phyloP scores from a whole-genome alignment of 2,113 vertebrate genomes.

The Entomyzon cyanotis region DNA sequence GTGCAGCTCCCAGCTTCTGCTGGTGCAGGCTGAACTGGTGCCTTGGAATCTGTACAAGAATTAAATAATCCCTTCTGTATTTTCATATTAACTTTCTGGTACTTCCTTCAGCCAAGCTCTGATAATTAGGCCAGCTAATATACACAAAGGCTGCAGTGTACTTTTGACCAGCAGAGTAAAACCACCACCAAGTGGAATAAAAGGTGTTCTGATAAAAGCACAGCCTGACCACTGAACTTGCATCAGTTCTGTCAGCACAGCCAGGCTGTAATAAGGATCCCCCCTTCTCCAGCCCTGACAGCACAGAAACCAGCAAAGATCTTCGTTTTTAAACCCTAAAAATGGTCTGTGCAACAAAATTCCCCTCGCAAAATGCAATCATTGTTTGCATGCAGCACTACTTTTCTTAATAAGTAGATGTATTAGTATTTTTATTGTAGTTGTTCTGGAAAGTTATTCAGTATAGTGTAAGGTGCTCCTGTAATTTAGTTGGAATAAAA shows the following conservation, averaged over 20 bases:
- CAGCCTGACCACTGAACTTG: background rate
- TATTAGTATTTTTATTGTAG: background rate
- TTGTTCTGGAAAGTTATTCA: background rate
- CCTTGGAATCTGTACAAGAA: slow-evolving; percentile 11
- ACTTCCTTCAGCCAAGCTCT: slow-evolving; percentile 12
- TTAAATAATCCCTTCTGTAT: slow-evolving; percentile 26
- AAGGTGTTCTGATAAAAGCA: slow-evolving; percentile 11
- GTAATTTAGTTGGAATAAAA: background rate
- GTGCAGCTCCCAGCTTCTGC: slow-evolving; percentile 3
- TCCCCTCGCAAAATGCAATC: background rate
- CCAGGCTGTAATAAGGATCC: background rate
- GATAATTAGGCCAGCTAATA: slow-evolving; percentile 32
- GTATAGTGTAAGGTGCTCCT: background rate
- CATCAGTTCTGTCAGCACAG: background rate
- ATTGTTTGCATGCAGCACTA: background rate
- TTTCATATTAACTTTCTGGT: slow-evolving; percentile 13
- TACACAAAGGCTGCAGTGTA: background rate
- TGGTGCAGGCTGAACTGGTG: background rate
- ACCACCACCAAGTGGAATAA: slow-evolving; percentile 22
- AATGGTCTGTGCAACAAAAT: background rate
- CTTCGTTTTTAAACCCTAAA: background rate
- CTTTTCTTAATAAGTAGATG: background rate
- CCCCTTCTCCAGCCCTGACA: background rate
- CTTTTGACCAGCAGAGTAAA: slow-evolving; percentile 34
- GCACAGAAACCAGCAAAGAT: background rate